These are phyloP conservation scores for Mohoua ochrocephala DNA, from an alignment of 2,113 vertebrate species.

Conservation along the genomic window DNA sequence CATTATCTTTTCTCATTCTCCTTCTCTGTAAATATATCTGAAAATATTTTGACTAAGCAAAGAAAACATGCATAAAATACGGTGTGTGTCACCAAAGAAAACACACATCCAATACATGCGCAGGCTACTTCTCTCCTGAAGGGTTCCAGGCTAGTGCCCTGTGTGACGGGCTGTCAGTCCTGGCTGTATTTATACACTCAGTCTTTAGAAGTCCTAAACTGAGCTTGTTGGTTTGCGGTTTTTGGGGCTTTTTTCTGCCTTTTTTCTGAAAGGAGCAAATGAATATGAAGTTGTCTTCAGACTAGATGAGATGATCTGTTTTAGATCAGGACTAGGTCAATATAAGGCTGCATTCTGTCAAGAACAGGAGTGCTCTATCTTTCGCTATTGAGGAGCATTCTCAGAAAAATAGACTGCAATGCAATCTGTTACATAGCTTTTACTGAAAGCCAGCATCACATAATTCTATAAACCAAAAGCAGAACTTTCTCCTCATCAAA, in stretches of 20 bases:
- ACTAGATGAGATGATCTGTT: not conserved
- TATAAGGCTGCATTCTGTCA: not conserved
- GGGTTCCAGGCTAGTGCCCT: not conserved
- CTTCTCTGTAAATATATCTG: not conserved
- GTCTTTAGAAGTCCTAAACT: not conserved
- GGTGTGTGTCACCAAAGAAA: not conserved
- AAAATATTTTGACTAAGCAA: not conserved
- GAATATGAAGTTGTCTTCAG: not conserved
- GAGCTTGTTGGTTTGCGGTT: not conserved
- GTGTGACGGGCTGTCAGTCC: not conserved
- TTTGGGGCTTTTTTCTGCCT: not conserved
- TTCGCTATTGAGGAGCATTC: not conserved
- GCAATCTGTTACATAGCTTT: not conserved
- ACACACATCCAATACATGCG: not conserved
- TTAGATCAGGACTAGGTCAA: not conserved
- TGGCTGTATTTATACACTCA: not conserved
- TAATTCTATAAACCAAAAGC: not conserved
- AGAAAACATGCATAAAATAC: not conserved
- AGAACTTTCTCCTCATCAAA: not conserved
- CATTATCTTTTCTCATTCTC: not conserved
- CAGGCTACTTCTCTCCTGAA: not conserved
- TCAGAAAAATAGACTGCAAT: not conserved
- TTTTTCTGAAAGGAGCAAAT: not conserved
- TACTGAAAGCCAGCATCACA: not conserved
- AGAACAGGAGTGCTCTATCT: not conserved